Conservation (phyloP, 2,797 vertebrate species). For the Takifugu ocellatus region DNA sequence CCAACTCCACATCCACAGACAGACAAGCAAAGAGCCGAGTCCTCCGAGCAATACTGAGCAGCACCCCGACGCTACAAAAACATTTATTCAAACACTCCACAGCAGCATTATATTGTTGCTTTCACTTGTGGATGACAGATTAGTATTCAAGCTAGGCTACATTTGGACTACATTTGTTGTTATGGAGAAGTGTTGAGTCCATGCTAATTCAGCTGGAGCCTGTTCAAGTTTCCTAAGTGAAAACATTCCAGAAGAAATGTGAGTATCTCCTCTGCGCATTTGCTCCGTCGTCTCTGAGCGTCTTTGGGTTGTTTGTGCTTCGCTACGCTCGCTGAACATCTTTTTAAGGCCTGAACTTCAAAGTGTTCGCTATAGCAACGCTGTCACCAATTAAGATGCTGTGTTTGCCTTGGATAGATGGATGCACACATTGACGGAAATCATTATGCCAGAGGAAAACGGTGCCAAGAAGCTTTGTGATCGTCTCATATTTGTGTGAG, state of each 20-base stretch:
- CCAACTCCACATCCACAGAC: conserved; percentile 13
- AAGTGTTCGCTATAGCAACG: conserved; percentile 49
- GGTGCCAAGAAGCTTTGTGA: conserved; percentile 51
- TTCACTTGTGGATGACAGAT: conserved; percentile 39
- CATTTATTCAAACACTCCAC: conserved; percentile 26
- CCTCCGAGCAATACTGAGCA: conserved; percentile 25
- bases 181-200: conserved; percentile 9
- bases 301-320: conserved; percentile 43
- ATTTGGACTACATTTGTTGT: conserved; percentile 36
- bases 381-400: conserved; percentile 58
- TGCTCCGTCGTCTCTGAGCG: conserved; percentile 21
- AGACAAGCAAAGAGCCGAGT: conserved; percentile 25
- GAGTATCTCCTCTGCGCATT: conserved; percentile 23
- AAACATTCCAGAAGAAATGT: conserved; percentile 31
- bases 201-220: conserved; percentile 44
- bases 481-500: conserved; percentile 34
- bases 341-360: conserved; percentile 46
- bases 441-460: conserved; percentile 45
- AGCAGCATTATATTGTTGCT: conserved; percentile 41
- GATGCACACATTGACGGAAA: conserved; percentile 46
- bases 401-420: conserved; percentile 58
- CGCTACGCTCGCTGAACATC: conserved; percentile 43
- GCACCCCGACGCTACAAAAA: conserved; percentile 1
- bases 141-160: conserved; percentile 34
- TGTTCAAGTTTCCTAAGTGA: conserved; percentile 41